Evolutionary conservation across 2,113 vertebrate genomes (phyloP).

Genomic region (Phrynosoma blainvillii): DNA sequence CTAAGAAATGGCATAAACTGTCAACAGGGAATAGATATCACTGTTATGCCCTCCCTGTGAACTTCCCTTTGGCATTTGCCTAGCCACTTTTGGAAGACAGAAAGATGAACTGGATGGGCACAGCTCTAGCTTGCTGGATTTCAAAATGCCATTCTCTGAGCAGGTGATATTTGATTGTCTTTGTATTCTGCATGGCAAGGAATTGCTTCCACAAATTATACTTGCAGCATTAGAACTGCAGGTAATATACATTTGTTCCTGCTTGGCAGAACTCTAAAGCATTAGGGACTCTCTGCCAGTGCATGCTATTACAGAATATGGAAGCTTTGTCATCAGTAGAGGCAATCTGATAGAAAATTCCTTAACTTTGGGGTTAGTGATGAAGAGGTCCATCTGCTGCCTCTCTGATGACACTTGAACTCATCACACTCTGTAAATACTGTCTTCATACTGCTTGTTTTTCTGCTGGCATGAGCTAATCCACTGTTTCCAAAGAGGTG

Average conservation of each 20-base stretch:
- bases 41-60: not conserved
- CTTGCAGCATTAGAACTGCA: not conserved
- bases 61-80: not conserved
- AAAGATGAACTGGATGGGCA: not conserved
- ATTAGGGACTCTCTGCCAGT: not conserved
- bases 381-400: not conserved
- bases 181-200: not conserved
- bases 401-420: not conserved
- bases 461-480: not conserved
- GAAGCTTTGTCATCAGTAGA: not conserved
- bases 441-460: not conserved
- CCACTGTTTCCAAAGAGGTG: not conserved
- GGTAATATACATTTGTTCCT: not conserved
- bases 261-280: not conserved
- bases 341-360: not conserved
- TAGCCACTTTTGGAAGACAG: not conserved
- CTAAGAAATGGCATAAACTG: not conserved
- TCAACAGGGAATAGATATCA: not conserved
- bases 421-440: not conserved
- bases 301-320: not conserved
- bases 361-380: not conserved
- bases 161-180: not conserved
- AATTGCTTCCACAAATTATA: not conserved
- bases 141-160: not conserved
- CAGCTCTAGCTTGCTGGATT: not conserved